A percentile compares a stretch with the other conserved stretches of the same genome.
Evolutionary conservation across 1,140 invertebrate genomes (phyloP).

Genomic region (Venturia canescens): DNA sequence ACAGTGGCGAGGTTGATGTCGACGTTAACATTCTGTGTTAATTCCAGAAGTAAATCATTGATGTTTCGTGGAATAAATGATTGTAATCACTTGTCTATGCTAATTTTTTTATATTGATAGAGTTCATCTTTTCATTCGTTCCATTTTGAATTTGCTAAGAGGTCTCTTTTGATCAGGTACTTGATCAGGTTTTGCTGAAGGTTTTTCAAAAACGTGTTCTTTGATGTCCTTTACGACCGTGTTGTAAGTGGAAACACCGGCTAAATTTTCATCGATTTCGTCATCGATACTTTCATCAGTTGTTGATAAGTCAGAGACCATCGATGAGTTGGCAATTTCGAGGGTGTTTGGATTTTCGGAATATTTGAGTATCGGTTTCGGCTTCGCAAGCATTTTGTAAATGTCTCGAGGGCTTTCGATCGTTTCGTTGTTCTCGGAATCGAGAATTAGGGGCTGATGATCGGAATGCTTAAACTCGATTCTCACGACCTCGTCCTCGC

Average conservation of each 20-base stretch:
- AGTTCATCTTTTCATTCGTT: slow-evolving; percentile 54
- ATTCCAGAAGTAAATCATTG: too few species aligned
- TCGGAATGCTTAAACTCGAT: slow-evolving; percentile 67
- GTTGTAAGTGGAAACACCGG: slow-evolving; percentile 50
- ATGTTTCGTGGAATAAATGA: too few species aligned
- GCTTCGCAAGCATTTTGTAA: slow-evolving; percentile 60
- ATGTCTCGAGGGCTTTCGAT: slow-evolving; percentile 67
- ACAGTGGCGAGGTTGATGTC: too few species aligned
- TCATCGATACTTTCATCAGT: slow-evolving; percentile 54
- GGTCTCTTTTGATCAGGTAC: slow-evolving; percentile 44
- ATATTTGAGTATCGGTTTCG: slow-evolving; percentile 69
- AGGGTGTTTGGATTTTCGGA: slow-evolving; percentile 34
- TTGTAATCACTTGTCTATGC: too few species aligned
- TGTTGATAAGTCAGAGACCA: slow-evolving; percentile 35
- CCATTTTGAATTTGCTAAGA: slow-evolving; percentile 61
- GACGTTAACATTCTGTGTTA: too few species aligned
- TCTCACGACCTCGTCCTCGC: slow-evolving; percentile 53
- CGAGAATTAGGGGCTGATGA: slow-evolving; percentile 6
- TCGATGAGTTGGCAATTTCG: slow-evolving; percentile 41
- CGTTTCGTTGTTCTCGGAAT: slow-evolving; percentile 25
- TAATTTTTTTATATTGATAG: not conserved
- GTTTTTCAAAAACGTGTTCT: slow-evolving; percentile 39
- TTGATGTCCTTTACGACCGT: slow-evolving; percentile 57
- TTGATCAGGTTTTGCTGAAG: slow-evolving; percentile 20
- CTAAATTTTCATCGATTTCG: slow-evolving; percentile 42